These are phyloP conservation scores for Oxyscelio sp. DNA, from an alignment of 2,888 invertebrate genomes.

Conservation along the genomic window DNA sequence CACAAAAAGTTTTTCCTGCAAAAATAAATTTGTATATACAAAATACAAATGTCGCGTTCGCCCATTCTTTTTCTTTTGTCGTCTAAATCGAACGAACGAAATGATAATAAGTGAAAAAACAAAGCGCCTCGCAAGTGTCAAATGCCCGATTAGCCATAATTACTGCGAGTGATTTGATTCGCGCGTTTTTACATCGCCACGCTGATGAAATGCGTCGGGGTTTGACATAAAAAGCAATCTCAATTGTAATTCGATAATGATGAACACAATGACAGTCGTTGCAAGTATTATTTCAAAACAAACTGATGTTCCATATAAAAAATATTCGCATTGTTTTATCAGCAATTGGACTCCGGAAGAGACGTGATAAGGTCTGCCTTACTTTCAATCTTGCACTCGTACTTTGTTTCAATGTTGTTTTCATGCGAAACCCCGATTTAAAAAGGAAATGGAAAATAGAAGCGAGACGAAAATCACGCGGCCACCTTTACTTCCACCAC, in stretches of 20 bases:
- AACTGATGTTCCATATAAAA: slow-evolving; percentile 32
- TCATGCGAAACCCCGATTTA: slow-evolving; percentile 52
- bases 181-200: slow-evolving; percentile 69
- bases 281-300: slow-evolving; percentile 9
- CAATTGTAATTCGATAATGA: slow-evolving; percentile 8
- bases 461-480: slow-evolving; percentile 53
- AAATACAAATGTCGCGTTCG: slow-evolving; percentile 41
- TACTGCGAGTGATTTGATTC: slow-evolving; percentile 67
- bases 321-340: slow-evolving; percentile 16
- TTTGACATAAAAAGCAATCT: slow-evolving; percentile 47
- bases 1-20: slow-evolving; percentile 41
- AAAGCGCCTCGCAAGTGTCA: slow-evolving; percentile 47
- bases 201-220: slow-evolving; percentile 55
- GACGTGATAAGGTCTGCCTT: slow-evolving; percentile 23
- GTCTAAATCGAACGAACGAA: slow-evolving; percentile 20
- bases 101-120: slow-evolving; percentile 42
- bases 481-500: slow-evolving; percentile 54
- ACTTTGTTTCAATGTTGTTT: no score
- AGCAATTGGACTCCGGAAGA: slow-evolving; percentile 21
- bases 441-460: slow-evolving; percentile 59
- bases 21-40: slow-evolving; percentile 64
- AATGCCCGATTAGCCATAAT: slow-evolving; percentile 64
- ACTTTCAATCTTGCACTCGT: not conserved
- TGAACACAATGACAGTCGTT: slow-evolving; percentile 14
- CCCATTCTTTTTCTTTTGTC: slow-evolving; percentile 13